Evolutionary conservation across 2,888 invertebrate species (phyloP).

Genomic region (Adineta ricciae): DNA sequence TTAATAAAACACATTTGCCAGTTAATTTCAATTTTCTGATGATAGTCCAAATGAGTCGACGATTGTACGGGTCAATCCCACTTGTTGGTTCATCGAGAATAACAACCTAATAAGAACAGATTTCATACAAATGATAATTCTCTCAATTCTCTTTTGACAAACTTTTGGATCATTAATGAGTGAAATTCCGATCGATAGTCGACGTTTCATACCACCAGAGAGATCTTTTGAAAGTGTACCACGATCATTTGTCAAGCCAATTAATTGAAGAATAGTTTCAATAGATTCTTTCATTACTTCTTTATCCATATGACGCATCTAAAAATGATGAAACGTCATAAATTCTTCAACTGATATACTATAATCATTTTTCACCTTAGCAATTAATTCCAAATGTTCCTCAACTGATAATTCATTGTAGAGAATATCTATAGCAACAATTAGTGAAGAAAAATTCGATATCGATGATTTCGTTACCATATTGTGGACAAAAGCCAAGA

Average conservation of each 20-base stretch:
- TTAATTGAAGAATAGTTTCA: not conserved
- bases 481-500: constrained; percentile 24
- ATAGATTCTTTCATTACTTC: not conserved
- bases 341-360: not conserved
- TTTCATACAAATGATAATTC: not conserved
- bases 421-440: not conserved
- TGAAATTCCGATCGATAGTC: not conserved
- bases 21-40: constrained; percentile 26
- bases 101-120: not conserved
- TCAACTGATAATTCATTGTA: constrained; percentile 19
- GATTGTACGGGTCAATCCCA: constrained; percentile 16
- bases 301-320: constrained; percentile 20
- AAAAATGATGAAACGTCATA: not conserved
- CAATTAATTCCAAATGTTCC: constrained; percentile 23
- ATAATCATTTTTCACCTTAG: not conserved
- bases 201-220: constrained; percentile 10
- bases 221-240: not conserved
- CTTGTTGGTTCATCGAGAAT: constrained; percentile 33
- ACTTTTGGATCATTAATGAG: not conserved
- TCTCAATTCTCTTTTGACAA: not conserved
- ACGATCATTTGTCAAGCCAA: constrained; percentile 6
- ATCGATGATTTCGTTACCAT: not conserved
- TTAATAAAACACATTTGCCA: constrained; percentile 29
- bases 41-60: constrained; percentile 24
- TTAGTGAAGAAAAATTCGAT: not conserved